phyloP scores from a whole-genome alignment of 2,797 vertebrate species.

The Alectoris magna region DNA sequence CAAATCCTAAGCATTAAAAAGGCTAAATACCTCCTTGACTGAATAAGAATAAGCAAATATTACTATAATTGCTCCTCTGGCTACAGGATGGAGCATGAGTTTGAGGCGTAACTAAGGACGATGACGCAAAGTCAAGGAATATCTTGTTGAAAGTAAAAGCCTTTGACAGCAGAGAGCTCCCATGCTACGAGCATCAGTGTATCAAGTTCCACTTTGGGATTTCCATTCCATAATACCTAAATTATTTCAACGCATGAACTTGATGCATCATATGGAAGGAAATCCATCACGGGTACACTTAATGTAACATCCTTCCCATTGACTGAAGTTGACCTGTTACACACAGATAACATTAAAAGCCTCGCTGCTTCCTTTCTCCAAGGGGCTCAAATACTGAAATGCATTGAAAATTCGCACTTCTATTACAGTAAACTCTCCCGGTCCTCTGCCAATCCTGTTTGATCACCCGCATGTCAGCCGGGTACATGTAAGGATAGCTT shows the following conservation, averaged over 20 bases:
- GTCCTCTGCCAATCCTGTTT: accelerated
- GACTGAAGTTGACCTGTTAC: not conserved
- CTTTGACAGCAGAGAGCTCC: not conserved
- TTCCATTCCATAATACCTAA: accelerated
- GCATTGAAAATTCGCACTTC: not conserved
- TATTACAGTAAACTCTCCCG: accelerated
- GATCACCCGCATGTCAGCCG: accelerated
- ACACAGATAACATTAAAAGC: not conserved
- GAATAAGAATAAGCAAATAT: not conserved
- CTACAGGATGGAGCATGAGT: not conserved
- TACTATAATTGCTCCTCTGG: not conserved
- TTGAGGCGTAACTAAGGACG: not conserved
- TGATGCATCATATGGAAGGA: not conserved
- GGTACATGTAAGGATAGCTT: accelerated
- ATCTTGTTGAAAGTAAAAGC: not conserved
- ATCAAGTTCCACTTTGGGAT: not conserved
- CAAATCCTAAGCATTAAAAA: not conserved
- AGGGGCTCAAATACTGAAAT: not conserved
- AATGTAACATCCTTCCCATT: accelerated
- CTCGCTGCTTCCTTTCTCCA: not conserved
- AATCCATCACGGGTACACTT: accelerated
- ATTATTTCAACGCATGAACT: not conserved
- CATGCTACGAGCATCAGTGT: accelerated
- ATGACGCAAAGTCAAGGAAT: accelerated
- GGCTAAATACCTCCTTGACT: not conserved